phyloP scores from a whole-genome alignment of 2,113 vertebrate species.

The Mesitornis unicolor region DNA sequence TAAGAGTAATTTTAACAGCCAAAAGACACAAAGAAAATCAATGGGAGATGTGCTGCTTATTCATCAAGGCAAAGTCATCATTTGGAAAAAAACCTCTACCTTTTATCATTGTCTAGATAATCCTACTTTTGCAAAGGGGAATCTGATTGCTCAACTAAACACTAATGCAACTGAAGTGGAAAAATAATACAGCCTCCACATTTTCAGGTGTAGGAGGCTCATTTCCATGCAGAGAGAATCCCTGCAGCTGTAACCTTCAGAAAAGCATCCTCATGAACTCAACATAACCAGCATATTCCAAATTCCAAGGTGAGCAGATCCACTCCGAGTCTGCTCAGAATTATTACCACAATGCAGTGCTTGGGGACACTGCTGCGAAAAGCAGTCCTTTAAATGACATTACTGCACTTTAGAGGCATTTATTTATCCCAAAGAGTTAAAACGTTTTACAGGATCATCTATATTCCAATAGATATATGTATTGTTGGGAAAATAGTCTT shows the following conservation, averaged over 20 bases:
- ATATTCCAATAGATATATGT: not conserved
- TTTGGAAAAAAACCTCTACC: not conserved
- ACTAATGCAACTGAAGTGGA: not conserved
- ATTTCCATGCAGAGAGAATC: not conserved
- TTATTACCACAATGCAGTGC: not conserved
- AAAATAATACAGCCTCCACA: not conserved
- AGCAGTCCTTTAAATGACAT: not conserved
- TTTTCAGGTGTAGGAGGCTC: not conserved
- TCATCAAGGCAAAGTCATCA: not conserved
- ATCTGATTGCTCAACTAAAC: not conserved
- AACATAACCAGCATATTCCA: not conserved
- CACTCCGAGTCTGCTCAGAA: not conserved
- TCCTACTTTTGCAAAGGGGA: not conserved
- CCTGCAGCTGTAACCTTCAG: not conserved
- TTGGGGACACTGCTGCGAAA: not conserved
- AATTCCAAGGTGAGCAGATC: not conserved
- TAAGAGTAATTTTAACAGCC: not conserved
- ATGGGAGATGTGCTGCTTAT: not conserved
- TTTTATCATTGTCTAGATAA: not conserved
- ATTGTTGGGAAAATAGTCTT: not conserved
- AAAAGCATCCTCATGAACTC: not conserved
- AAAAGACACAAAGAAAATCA: not conserved
- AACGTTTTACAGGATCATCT: not conserved
- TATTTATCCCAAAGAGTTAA: not conserved
- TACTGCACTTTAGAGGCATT: not conserved